A percentile compares a stretch with the other conserved stretches of the same genome.
Evolutionary conservation across 2,888 invertebrate species (phyloP).

Genomic region (Amphiduros pacificus): DNA sequence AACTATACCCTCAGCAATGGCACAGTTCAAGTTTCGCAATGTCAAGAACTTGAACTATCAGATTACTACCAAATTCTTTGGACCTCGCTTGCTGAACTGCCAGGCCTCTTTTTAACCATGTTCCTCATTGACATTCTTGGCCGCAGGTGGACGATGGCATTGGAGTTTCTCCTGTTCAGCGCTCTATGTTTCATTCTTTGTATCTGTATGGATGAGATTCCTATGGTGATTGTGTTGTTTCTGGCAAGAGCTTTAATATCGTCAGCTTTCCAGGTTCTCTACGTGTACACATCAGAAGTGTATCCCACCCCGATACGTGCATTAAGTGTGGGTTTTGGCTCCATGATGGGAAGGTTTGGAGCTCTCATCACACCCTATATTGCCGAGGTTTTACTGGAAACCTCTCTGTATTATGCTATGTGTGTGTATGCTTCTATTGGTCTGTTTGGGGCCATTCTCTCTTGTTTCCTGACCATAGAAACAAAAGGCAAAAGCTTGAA

Average conservation of each 20-base stretch:
- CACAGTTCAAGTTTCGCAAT: no score
- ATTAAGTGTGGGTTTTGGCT: conserved; percentile 5
- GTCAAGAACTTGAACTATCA: no score
- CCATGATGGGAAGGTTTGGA: not conserved
- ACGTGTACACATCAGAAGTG: conserved; percentile 9
- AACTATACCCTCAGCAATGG: no score
- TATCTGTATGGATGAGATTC: no score
- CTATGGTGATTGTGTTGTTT: conserved; percentile 4
- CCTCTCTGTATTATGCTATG: not conserved
- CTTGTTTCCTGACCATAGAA: not conserved
- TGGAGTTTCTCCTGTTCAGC: no score
- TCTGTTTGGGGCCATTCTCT: not conserved
- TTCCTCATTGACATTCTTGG: no score
- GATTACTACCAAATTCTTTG: not conserved
- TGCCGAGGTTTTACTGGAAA: conserved; percentile 3
- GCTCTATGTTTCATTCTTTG: no score
- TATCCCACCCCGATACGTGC: conserved; percentile 6
- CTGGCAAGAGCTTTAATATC: not conserved
- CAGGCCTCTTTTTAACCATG: not conserved
- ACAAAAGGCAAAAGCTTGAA: not conserved
- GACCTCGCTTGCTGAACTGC: not conserved
- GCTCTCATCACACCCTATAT: conserved; percentile 11
- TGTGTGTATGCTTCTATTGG: not conserved
- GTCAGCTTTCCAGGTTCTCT: conserved; percentile 8
- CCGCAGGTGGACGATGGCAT: no score